phyloP scores from a whole-genome alignment of 64 coral and sea anemone genomes.

The Porites lutea region DNA sequence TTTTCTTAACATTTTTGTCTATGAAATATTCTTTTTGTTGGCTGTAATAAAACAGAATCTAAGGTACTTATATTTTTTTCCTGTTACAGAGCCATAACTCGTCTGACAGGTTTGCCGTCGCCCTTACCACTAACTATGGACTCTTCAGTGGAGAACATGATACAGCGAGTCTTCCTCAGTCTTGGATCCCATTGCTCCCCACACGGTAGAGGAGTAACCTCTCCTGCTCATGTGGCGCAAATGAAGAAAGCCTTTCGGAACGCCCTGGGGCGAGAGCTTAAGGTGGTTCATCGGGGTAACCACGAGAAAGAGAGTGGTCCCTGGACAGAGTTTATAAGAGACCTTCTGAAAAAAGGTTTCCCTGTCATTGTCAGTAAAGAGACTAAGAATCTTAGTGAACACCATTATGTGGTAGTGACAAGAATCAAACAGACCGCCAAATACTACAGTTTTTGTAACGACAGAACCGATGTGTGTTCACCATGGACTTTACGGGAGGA shows the following conservation, averaged over 20 bases:
- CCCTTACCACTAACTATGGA: constrained; percentile 42
- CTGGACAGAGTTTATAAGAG: constrained; percentile 23
- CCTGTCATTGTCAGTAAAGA: constrained; percentile 83
- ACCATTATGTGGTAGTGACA: constrained; percentile 80
- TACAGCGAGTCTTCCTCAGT: constrained; percentile 38
- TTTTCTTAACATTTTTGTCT: too few species aligned
- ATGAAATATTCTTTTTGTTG: too few species aligned
- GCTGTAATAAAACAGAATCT: too few species aligned
- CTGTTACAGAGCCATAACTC: neutral
- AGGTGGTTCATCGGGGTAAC: constrained; percentile 14
- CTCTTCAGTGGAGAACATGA: constrained; percentile 6
- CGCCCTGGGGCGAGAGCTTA: constrained; percentile 8
- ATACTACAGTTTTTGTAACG: constrained; percentile 67
- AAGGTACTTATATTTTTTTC: neutral
- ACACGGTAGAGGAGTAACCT: constrained; percentile 43
- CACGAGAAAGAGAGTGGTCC: neutral
- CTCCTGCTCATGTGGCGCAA: constrained; percentile 60
- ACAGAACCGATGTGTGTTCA: constrained; percentile 44
- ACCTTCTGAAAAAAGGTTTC: constrained; percentile 60
- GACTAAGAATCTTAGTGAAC: neutral
- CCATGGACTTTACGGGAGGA: constrained; percentile 50
- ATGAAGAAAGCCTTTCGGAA: constrained; percentile 30
- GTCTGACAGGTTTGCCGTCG: neutral
- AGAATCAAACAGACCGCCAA: constrained; percentile 49
- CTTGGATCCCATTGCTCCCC: constrained; percentile 44